Evolutionary conservation across 2,888 invertebrate species (phyloP).

Genomic region (Cephus spinipes): DNA sequence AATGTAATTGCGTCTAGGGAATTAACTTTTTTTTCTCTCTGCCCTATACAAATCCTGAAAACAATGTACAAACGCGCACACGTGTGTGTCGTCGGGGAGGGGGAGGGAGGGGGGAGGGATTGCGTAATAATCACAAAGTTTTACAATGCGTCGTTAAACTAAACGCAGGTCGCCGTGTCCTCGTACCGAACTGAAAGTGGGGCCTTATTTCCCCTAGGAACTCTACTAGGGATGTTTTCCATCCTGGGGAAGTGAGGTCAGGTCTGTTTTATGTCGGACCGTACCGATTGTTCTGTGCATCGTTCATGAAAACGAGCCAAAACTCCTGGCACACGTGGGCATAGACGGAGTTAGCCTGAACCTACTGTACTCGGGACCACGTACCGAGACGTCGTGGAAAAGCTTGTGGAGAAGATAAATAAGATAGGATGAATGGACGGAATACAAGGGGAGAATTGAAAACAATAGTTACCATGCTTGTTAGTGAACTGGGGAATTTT

Average conservation of each 20-base stretch:
- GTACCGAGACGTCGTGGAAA: not conserved
- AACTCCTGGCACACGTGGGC: not conserved
- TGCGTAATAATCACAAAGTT: slow-evolving; percentile 22
- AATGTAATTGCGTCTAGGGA: not conserved
- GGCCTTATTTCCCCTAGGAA: slow-evolving; percentile 3
- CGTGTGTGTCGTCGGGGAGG: no score
- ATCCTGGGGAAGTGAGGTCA: not conserved
- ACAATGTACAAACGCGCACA: not conserved
- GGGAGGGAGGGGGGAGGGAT: no score
- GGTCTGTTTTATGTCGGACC: not conserved
- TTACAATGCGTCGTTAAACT: slow-evolving; percentile 23
- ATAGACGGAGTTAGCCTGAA: not conserved
- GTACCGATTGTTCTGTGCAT: not conserved
- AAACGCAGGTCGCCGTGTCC: not conserved
- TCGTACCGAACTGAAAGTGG: not conserved
- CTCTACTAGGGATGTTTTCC: not conserved
- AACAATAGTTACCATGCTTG: not conserved
- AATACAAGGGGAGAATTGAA: not conserved
- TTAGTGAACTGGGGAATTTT: not conserved
- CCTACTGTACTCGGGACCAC: not conserved
- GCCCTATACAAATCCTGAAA: not conserved
- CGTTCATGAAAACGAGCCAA: not conserved
- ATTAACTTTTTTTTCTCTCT: not conserved
- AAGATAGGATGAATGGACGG: not conserved
- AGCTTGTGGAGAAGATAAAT: not conserved